Conservation (phyloP, 2,888 invertebrate genomes). For the Leucophora obtusa region DNA sequence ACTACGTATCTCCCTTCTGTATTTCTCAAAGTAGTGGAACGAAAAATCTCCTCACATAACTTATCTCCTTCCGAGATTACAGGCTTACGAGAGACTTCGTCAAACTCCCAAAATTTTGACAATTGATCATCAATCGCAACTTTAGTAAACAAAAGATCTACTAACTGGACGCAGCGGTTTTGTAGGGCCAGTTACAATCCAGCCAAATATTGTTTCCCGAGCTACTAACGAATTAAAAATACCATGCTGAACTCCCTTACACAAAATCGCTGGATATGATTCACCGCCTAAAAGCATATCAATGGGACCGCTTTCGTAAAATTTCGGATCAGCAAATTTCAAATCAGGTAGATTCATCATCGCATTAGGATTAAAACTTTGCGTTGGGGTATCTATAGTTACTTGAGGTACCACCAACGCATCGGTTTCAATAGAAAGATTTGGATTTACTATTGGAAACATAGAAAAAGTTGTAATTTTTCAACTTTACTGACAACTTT, state of each 20-base stretch:
- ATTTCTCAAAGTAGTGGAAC: slow-evolving; percentile 7
- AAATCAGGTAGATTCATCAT: neutral
- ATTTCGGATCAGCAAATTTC: slow-evolving; percentile 4
- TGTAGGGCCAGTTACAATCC: slow-evolving; percentile 10
- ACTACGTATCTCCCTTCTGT: slow-evolving; percentile 1
- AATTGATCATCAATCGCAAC: slow-evolving; percentile 14
- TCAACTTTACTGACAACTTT: neutral
- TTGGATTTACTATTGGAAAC: neutral
- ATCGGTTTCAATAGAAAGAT: neutral
- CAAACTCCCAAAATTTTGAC: slow-evolving; percentile 21
- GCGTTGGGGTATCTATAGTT: slow-evolving; percentile 3
- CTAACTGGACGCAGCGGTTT: neutral
- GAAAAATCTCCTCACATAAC: slow-evolving; percentile 32
- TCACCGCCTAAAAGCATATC: neutral
- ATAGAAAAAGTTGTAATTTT: neutral
- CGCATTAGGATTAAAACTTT: neutral
- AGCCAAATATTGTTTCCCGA: slow-evolving; percentile 21
- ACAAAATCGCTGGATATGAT: slow-evolving; percentile 1
- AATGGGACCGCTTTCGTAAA: neutral
- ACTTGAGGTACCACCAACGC: neutral
- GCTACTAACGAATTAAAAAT: slow-evolving; percentile 19
- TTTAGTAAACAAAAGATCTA: neutral
- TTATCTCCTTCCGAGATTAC: slow-evolving; percentile 18
- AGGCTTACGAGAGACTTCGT: slow-evolving; percentile 16
- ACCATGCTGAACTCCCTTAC: slow-evolving; percentile 23